Base-by-base conservation (phyloP, 2,888 invertebrate genomes). In the Ischnus inquisitorius region DNA sequence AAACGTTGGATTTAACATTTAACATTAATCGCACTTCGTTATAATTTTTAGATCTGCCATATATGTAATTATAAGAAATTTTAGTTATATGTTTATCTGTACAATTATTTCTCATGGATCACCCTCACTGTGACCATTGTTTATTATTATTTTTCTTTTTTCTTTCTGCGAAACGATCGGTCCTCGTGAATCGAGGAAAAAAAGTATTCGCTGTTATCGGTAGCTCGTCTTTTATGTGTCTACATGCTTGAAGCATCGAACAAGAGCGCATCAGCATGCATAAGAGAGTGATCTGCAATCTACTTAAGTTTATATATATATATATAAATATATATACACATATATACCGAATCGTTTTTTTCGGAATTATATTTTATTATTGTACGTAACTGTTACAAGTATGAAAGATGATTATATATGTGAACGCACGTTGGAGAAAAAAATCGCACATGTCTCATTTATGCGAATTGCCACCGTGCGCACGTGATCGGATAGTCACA, bases 211-310 rank as follows among this genome's bases (percentile, higher is more conserved):
- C 69, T 19, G 80, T 85, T 79, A 80, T 84, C 71, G 82, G 85
- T 88, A 85, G 83, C 85, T 87, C 88, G 87, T 90, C 84, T 86
- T 87, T 87, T 89, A 87, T 85, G 90, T 90, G 89, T 85, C 87
- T 81, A 84, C 81, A 83, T 89, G 88, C 84, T 89, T 87, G 79
- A 88, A 84, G 85, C 88, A 88, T 86, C 87, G 86, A 84, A 86
- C 65, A 83, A 85, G 83, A 34, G 34, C 4, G 5, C 85, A 85
- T 85, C 81, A 74, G 69, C 85, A 87, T 86, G 84, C 85, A 87
- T 81, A 79, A 86, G 85, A 89, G 88, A 90, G 90, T 92, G 91
- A 92, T 92, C 91, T 91, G 90, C 92, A 92, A 91, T 90, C 90
- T 92, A 91, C 92, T 92, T 92, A 92, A 92, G 90, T 90, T 89